Evolutionary conservation across 2,113 vertebrate genomes (phyloP).

Genomic region (Myocastor coypus): DNA sequence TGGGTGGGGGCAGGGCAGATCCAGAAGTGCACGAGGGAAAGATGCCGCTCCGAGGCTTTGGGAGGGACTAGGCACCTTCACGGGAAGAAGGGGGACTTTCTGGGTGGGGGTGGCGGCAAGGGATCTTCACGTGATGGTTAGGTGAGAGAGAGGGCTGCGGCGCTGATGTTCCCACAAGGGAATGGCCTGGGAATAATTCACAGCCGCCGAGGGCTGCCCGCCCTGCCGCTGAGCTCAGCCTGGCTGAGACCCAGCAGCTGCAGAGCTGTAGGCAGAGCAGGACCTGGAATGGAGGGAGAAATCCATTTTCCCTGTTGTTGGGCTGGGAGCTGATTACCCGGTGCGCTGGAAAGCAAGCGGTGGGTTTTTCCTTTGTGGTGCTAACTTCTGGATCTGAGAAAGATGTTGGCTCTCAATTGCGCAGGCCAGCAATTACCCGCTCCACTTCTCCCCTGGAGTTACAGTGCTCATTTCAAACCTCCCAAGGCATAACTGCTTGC

Average conservation of each 20-base stretch:
- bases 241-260: rapidly evolving
- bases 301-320: not conserved
- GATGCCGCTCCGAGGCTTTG: not conserved
- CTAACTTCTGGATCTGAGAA: not conserved
- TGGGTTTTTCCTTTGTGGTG: not conserved
- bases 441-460: not conserved
- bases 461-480: not conserved
- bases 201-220: rapidly evolving
- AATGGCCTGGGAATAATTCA: not conserved
- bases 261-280: not conserved
- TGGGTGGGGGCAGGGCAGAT: not conserved
- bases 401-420: not conserved
- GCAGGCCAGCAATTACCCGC: rapidly evolving
- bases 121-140: not conserved
- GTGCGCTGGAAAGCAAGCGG: not conserved
- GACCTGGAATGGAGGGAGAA: not conserved
- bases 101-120: rapidly evolving
- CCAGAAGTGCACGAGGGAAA: not conserved
- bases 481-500: not conserved
- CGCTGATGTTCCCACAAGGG: no score
- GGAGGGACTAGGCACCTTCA: not conserved
- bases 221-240: not conserved
- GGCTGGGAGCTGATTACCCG: not conserved
- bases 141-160: not conserved
- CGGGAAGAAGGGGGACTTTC: not conserved